These are phyloP conservation scores for Malacoctenus gilli DNA, from an alignment of 2,797 vertebrate species.

Conservation along the genomic window DNA sequence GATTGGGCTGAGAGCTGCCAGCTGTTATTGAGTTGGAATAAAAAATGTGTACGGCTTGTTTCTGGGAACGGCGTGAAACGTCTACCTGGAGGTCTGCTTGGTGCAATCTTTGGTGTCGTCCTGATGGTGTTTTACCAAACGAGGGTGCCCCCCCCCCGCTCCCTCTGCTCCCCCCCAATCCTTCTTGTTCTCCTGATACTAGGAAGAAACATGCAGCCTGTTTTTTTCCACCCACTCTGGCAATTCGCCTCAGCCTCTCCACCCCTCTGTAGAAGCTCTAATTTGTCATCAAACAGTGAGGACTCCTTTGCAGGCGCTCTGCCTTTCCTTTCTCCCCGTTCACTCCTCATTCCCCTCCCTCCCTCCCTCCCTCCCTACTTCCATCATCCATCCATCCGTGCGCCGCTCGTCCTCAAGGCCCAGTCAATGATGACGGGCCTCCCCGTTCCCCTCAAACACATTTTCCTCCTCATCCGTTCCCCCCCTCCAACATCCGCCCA, in stretches of 20 bases:
- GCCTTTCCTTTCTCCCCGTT: slow-evolving; percentile 39
- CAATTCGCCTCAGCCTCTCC: slow-evolving; percentile 14
- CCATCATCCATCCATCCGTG: slow-evolving; percentile 44
- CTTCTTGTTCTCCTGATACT: slow-evolving; percentile 3
- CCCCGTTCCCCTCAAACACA: slow-evolving; percentile 26
- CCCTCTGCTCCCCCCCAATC: too few relatives aligned
- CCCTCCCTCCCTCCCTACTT: slow-evolving; percentile 18
- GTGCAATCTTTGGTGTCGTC: neutral
- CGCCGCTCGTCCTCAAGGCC: slow-evolving; percentile 72
- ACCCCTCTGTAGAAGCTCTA: slow-evolving; percentile 23
- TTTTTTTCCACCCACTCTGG: neutral
- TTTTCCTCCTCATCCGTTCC: slow-evolving; percentile 52
- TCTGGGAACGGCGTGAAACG: slow-evolving; percentile 12
- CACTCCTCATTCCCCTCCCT: slow-evolving; percentile 41
- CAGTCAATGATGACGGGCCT: slow-evolving; percentile 52
- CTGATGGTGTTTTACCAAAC: too few relatives aligned
- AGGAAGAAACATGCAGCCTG: slow-evolving; percentile 11
- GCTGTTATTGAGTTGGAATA: slow-evolving; percentile 30
- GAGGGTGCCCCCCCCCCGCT: too few relatives aligned
- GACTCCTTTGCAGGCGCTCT: slow-evolving; percentile 59
- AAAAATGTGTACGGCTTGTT: slow-evolving; percentile 12
- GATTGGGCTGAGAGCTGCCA: slow-evolving; percentile 45
- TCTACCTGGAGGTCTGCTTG: neutral
- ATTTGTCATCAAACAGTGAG: slow-evolving; percentile 49
- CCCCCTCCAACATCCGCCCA: slow-evolving; percentile 23